Evolutionary conservation across 2,888 invertebrate genomes (phyloP).

Genomic region (Stenodema calcarata): DNA sequence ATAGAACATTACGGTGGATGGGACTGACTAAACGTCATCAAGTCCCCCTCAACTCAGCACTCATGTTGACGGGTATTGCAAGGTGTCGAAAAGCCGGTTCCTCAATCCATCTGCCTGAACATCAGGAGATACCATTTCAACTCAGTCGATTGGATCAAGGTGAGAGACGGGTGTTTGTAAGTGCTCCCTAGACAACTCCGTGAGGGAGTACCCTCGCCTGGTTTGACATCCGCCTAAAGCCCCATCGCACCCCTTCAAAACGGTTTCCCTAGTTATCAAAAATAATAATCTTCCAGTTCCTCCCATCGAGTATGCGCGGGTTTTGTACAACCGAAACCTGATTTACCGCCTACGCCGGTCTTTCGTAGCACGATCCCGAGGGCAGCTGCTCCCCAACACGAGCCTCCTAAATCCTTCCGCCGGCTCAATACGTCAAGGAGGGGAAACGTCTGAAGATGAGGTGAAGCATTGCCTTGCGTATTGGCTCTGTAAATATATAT

Average conservation of each 20-base stretch:
- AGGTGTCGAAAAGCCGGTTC: too few species aligned
- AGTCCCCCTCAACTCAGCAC: too few species aligned
- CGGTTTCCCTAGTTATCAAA: background rate
- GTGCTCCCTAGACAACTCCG: background rate
- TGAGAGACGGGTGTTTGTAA: background rate
- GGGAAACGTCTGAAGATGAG: conserved; percentile 8
- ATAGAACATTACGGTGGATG: too few species aligned
- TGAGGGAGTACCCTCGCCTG: background rate
- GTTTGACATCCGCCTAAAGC: background rate
- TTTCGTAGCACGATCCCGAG: background rate
- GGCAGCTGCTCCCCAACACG: conserved; percentile 39
- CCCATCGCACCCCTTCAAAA: background rate
- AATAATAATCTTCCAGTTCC: background rate
- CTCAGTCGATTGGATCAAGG: background rate
- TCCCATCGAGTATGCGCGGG: background rate
- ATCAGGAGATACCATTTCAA: too few species aligned
- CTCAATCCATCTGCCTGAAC: too few species aligned
- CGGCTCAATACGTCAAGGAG: conserved; percentile 39
- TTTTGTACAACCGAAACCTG: conserved; percentile 4
- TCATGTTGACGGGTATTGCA: too few species aligned
- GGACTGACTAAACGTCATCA: too few species aligned
- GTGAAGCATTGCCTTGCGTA: conserved; percentile 6
- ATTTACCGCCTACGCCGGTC: conserved; percentile 21
- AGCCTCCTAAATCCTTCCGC: conserved; percentile 41
- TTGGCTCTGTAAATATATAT: background rate